A percentile compares a stretch with the other conserved stretches of the same genome.
These are phyloP conservation scores for Machimus atricapillus DNA, from an alignment of 2,888 invertebrate species.

Conservation along the genomic window DNA sequence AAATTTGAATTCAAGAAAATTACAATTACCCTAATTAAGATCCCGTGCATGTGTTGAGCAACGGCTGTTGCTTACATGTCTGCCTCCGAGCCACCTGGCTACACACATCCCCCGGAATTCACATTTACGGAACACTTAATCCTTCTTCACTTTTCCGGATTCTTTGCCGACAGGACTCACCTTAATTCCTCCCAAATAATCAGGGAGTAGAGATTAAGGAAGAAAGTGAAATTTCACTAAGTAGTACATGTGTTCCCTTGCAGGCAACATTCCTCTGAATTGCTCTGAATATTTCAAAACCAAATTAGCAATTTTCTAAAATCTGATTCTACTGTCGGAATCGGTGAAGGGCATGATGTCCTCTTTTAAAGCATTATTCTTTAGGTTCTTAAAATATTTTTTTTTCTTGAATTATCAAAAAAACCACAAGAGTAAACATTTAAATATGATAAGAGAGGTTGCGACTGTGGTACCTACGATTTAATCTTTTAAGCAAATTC, in stretches of 20 bases:
- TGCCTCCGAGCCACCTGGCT: background rate
- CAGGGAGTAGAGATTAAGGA: background rate
- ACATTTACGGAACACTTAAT: background rate
- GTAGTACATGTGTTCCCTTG: background rate
- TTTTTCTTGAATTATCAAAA: no score
- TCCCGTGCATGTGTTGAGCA: background rate
- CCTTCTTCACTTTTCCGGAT: background rate
- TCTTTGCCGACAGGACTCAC: background rate
- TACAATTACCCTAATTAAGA: conserved; percentile 30
- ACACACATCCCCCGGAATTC: background rate
- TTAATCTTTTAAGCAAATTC: no score
- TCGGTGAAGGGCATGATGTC: background rate
- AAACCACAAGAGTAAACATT: no score
- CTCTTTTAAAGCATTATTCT: background rate
- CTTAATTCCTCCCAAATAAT: background rate
- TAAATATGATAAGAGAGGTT: no score
- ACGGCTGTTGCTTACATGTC: background rate
- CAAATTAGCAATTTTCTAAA: background rate
- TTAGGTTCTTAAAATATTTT: background rate
- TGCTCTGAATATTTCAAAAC: background rate
- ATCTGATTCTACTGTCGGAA: background rate
- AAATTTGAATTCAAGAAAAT: conserved; percentile 23
- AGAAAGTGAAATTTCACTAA: background rate
- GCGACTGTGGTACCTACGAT: no score
- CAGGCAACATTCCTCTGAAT: background rate